Evolutionary conservation across 2,888 invertebrate genomes (phyloP).

Genomic region (Nesidiocoris tenuis): DNA sequence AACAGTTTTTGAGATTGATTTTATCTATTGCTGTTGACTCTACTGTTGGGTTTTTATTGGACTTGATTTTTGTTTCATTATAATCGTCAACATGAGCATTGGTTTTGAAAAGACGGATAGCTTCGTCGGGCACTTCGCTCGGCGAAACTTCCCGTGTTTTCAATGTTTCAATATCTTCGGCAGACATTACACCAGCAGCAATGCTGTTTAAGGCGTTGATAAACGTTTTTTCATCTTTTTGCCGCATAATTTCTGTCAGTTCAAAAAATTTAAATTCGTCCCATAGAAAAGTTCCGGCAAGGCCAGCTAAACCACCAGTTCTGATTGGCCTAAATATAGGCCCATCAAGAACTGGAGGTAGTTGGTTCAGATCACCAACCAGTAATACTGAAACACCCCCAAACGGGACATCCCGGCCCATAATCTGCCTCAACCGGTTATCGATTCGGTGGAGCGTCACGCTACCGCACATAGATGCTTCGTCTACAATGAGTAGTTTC

Average conservation of each 20-base stretch:
- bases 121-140: constrained; percentile 12
- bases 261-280: constrained; percentile 49
- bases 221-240: constrained; percentile 51
- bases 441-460: constrained; percentile 21
- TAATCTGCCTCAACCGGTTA: constrained; percentile 28
- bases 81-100: constrained; percentile 25
- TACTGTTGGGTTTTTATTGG: not conserved
- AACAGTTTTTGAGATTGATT: constrained; percentile 42
- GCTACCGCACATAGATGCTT: constrained; percentile 40
- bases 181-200: constrained; percentile 46
- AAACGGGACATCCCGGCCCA: constrained; percentile 18
- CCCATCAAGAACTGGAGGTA: constrained; percentile 52
- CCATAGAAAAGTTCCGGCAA: constrained; percentile 48
- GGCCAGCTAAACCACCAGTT: constrained; percentile 15
- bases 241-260: constrained; percentile 52
- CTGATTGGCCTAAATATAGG: constrained; percentile 49
- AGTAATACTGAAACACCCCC: constrained; percentile 51
- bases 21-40: constrained; percentile 23
- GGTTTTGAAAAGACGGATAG: constrained; percentile 13
- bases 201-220: constrained; percentile 51
- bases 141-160: constrained; percentile 10
- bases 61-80: constrained; percentile 17
- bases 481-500: constrained; percentile 39
- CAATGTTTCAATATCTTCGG: not conserved
- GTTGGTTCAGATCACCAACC: constrained; percentile 53